Percentiles rank a stretch among this genome's conserved stretches.
Conservation (phyloP, 2,797 vertebrate genomes). For the Salmo trutta region DNA sequence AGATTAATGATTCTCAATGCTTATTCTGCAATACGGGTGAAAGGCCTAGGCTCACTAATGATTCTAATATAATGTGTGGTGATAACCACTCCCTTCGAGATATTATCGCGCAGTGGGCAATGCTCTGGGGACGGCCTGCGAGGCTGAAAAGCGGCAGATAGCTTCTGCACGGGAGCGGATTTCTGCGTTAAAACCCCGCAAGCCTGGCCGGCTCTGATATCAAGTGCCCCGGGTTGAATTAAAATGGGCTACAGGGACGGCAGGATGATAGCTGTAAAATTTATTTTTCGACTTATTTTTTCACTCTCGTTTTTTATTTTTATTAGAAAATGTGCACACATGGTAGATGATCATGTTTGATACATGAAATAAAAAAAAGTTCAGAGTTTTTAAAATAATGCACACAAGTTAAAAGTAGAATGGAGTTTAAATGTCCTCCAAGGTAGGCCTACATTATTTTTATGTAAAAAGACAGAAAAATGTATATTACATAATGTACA, state of each 20-base stretch:
- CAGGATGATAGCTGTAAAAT: slow-evolving; percentile 19
- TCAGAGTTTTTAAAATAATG: background rate
- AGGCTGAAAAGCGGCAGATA: slow-evolving; percentile 75
- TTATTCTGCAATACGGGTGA: slow-evolving; percentile 79
- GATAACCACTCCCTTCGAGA: slow-evolving; percentile 82
- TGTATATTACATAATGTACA: background rate
- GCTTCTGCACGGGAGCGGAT: slow-evolving; percentile 55
- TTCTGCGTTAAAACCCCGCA: slow-evolving; percentile 63
- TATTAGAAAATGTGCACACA: slow-evolving; percentile 4
- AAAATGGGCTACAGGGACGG: slow-evolving; percentile 37
- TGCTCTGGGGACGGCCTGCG: slow-evolving; percentile 72
- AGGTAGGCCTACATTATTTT: background rate
- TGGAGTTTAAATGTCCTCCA: background rate
- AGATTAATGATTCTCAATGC: slow-evolving; percentile 76
- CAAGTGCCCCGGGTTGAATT: slow-evolving; percentile 54
- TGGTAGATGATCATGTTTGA: background rate
- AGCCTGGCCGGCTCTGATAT: slow-evolving; percentile 68
- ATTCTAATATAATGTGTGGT: slow-evolving; percentile 82
- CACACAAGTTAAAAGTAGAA: background rate
- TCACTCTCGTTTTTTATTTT: background rate
- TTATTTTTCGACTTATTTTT: slow-evolving; percentile 28
- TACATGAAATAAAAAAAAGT: background rate
- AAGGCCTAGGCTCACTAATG: slow-evolving; percentile 82
- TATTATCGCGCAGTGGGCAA: slow-evolving; percentile 78
- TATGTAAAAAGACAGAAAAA: background rate